phyloP scores from a whole-genome alignment of 2,113 vertebrate genomes.

The Pituophis catenifer region DNA sequence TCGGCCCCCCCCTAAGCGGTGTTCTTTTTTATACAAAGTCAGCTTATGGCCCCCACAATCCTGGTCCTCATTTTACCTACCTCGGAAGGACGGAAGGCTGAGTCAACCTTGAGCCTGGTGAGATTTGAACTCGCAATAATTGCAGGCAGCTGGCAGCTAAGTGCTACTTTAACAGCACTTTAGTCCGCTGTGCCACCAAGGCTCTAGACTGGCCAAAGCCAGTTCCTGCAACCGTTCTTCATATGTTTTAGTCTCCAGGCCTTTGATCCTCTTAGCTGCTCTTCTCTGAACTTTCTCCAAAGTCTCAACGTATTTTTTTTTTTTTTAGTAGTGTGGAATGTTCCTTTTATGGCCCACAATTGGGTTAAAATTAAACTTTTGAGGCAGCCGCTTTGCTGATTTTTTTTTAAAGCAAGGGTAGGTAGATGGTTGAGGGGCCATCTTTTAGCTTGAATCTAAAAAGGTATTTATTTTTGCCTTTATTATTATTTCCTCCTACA shows the following conservation, averaged over 20 bases:
- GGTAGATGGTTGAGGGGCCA: not conserved
- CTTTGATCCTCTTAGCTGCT: not conserved
- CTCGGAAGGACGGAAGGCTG: too few relatives aligned
- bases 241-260: too few relatives aligned
- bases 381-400: rapidly evolving
- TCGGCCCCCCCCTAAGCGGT: too few relatives aligned
- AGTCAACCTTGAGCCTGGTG: too few relatives aligned
- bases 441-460: not conserved
- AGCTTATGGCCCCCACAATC: too few relatives aligned
- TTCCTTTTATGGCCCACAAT: not conserved
- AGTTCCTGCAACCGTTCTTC: not conserved
- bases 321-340: not conserved
- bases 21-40: too few relatives aligned
- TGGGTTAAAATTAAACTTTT: not conserved
- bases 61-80: too few relatives aligned
- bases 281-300: not conserved
- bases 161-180: too few relatives aligned
- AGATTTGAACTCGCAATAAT: too few relatives aligned
- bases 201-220: not conserved
- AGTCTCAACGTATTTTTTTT: not conserved
- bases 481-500: not conserved
- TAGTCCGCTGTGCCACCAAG: too few relatives aligned
- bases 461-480: not conserved
- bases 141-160: too few relatives aligned
- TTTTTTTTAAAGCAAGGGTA: not conserved